Percentiles rank a stretch among this genome's conserved stretches.
Conservation (phyloP, 64 coral and sea anemone species). For the Montipora efflorescens region DNA sequence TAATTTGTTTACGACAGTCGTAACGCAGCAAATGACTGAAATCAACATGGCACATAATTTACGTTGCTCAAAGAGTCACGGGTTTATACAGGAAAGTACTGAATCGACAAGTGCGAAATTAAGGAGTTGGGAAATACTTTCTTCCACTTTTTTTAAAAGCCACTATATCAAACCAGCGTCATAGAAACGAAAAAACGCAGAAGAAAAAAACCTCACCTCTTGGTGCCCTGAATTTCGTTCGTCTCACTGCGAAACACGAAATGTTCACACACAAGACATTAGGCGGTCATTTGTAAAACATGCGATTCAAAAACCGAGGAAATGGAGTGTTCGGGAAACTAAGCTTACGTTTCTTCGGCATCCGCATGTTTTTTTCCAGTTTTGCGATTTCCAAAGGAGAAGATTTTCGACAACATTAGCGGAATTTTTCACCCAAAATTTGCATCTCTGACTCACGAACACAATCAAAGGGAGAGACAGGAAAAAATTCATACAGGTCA, state of each 20-base stretch:
- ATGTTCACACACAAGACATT: neutral
- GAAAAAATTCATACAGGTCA: conserved; percentile 46
- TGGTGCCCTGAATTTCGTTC: neutral
- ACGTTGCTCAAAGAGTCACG: neutral
- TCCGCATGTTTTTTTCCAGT: conserved; percentile 74
- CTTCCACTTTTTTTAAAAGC: neutral
- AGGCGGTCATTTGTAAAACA: conserved; percentile 1
- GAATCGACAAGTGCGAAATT: neutral
- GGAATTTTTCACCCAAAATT: conserved; percentile 2
- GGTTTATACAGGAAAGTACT: neutral
- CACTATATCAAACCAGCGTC: neutral
- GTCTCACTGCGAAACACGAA: conserved; percentile 35
- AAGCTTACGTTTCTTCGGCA: conserved; percentile 79
- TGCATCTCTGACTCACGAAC: conserved; percentile 16
- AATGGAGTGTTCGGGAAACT: neutral
- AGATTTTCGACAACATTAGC: conserved; percentile 91
- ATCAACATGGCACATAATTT: neutral
- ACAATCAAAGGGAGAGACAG: neutral
- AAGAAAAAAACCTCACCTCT: neutral
- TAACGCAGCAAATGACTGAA: neutral
- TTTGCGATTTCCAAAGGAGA: conserved; percentile 88
- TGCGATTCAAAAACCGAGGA: neutral
- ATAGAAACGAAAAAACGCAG: neutral
- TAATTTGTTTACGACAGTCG: too few relatives aligned
- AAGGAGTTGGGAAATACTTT: neutral